A percentile compares a stretch with the other conserved stretches of the same genome.
Evolutionary conservation across 2,113 vertebrate species (phyloP).

Genomic region (Aix galericulata): DNA sequence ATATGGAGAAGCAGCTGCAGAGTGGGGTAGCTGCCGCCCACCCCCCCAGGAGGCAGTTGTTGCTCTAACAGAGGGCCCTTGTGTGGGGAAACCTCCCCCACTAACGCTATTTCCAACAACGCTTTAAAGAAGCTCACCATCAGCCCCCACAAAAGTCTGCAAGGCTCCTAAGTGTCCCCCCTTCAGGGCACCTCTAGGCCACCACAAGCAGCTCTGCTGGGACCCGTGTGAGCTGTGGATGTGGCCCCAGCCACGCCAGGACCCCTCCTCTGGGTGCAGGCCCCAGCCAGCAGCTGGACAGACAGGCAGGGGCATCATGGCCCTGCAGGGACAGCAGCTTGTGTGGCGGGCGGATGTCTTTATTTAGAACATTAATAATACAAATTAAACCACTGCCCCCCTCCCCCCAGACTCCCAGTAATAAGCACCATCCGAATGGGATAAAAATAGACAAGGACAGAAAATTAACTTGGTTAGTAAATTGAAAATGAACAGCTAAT

Average conservation of each 20-base stretch:
- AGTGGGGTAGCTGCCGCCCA: not conserved
- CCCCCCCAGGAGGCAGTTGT: constrained; percentile 33
- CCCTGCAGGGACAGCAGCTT: accelerated
- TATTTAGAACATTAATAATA: constrained; percentile 42
- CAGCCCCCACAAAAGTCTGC: not conserved
- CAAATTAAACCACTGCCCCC: constrained; percentile 11
- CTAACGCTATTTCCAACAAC: not conserved
- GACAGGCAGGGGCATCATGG: accelerated
- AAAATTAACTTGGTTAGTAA: not conserved
- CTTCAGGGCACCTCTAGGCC: not conserved
- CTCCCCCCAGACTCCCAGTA: not conserved
- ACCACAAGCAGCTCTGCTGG: not conserved
- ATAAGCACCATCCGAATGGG: not conserved
- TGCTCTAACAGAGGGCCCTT: constrained; percentile 54
- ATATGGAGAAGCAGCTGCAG: constrained; percentile 51
- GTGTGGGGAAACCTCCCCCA: not conserved
- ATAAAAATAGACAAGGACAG: constrained; percentile 39
- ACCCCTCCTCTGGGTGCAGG: accelerated
- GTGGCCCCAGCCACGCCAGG: accelerated
- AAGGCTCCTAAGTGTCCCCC: accelerated
- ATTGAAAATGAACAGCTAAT: constrained; percentile 8
- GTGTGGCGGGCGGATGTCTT: accelerated
- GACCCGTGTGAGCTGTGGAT: accelerated
- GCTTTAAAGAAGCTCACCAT: not conserved
- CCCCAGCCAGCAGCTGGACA: accelerated